phyloP scores from a whole-genome alignment of 2,888 invertebrate species.

The Conchocele bisecta region DNA sequence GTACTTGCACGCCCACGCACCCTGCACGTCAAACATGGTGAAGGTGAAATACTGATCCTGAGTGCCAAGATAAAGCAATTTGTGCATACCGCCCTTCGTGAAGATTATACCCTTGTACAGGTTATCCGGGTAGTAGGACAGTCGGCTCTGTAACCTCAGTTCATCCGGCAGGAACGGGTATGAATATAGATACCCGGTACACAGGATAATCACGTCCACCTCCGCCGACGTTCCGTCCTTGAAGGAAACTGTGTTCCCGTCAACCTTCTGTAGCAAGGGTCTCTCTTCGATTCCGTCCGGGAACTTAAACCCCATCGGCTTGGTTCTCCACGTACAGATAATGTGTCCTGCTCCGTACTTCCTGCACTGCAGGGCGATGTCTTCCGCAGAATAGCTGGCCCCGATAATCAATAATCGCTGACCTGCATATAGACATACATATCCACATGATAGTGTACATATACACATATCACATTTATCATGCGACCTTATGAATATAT shows the following conservation, averaged over 20 bases:
- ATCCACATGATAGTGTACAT: no score
- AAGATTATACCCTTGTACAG: slow-evolving; percentile 34
- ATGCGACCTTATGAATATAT: no score
- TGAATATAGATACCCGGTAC: slow-evolving; percentile 22
- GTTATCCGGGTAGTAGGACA: slow-evolving; percentile 8
- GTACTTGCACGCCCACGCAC: slow-evolving; percentile 42
- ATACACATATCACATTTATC: no score
- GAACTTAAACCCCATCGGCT: slow-evolving; percentile 52
- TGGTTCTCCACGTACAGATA: slow-evolving; percentile 32
- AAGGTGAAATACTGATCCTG: slow-evolving; percentile 50
- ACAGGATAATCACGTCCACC: slow-evolving; percentile 41
- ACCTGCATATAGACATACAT: no score
- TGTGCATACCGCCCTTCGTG: slow-evolving; percentile 37
- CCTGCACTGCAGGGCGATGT: slow-evolving; percentile 13
- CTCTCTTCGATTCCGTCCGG: slow-evolving; percentile 46
- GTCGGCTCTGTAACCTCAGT: neutral
- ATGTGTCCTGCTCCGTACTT: slow-evolving; percentile 34
- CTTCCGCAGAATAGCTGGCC: slow-evolving; percentile 39
- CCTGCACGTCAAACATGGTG: slow-evolving; percentile 54
- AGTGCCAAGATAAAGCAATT: slow-evolving; percentile 40
- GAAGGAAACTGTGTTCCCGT: slow-evolving; percentile 33
- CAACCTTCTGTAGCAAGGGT: slow-evolving; percentile 34
- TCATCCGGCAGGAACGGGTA: slow-evolving; percentile 14
- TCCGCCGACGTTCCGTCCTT: slow-evolving; percentile 47
- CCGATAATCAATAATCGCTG: slow-evolving; percentile 18